A percentile compares a stretch with the other conserved stretches of the same genome.
phyloP scores from a whole-genome alignment of 2,888 invertebrate genomes.

The Caenorhabditis sinica region DNA sequence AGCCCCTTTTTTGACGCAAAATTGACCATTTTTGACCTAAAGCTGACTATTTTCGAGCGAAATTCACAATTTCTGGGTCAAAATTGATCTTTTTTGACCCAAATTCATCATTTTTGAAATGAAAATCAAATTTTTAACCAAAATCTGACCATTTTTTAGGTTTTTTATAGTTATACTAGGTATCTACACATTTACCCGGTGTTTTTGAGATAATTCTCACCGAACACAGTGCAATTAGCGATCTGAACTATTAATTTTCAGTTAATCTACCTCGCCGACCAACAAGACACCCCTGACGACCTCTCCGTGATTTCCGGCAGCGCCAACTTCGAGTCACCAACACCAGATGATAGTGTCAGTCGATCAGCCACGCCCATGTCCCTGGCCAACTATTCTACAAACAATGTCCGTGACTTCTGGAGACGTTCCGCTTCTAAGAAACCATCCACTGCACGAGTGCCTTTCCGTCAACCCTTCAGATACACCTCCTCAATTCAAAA shows the following conservation, averaged over 20 bases:
- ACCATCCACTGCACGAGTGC: background rate
- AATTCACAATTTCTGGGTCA: no score
- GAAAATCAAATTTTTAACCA: no score
- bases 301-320: slow-evolving; percentile 4
- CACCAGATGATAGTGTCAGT: slow-evolving; percentile 55
- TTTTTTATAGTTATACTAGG: no score
- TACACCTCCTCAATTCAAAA: slow-evolving; percentile 4
- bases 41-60: no score
- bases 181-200: no score
- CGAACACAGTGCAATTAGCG: no score
- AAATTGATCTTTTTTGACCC: no score
- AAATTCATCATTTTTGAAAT: no score
- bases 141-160: no score
- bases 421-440: slow-evolving; percentile 16
- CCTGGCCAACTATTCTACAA: slow-evolving; percentile 23
- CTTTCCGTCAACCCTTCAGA: slow-evolving; percentile 12
- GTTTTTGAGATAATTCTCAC: no score
- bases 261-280: slow-evolving; percentile 52
- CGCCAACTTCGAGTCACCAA: slow-evolving; percentile 39
- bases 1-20: no score
- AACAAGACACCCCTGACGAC: slow-evolving; percentile 4
- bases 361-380: slow-evolving; percentile 6
- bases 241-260: background rate
- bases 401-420: slow-evolving; percentile 56
- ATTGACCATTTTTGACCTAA: no score